Conservation (phyloP, 2,797 vertebrate species). For the Erpetoichthys calabaricus region DNA sequence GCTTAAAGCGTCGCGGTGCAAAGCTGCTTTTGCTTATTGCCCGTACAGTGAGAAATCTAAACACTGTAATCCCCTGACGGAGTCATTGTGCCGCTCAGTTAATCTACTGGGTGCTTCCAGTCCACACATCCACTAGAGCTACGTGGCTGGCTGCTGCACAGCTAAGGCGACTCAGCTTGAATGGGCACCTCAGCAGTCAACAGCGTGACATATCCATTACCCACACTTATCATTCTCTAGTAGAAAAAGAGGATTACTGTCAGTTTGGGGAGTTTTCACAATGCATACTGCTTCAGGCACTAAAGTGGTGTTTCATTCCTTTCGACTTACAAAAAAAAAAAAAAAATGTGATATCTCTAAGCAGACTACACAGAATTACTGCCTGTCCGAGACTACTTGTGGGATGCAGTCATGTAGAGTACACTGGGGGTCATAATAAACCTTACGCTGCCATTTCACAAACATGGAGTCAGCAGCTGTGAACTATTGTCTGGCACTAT, state of each 20-base stretch:
- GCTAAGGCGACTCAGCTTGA: constrained; percentile 27
- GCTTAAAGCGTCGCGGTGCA: too few species aligned
- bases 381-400: neutral
- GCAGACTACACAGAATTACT: neutral
- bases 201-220: constrained; percentile 43
- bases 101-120: constrained; percentile 54
- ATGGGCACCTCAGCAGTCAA: constrained; percentile 24
- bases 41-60: too few species aligned
- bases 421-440: neutral
- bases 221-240: constrained; percentile 46
- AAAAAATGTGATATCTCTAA: constrained; percentile 12
- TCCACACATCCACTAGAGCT: constrained; percentile 45
- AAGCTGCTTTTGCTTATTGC: too few species aligned
- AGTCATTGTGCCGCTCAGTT: constrained; percentile 48
- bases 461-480: too few species aligned
- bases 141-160: constrained; percentile 33
- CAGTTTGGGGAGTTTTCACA: constrained; percentile 44
- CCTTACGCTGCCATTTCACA: neutral
- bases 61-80: constrained; percentile 15
- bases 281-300: constrained; percentile 31
- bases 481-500: too few species aligned
- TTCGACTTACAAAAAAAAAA: constrained; percentile 27
- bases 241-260: constrained; percentile 56
- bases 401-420: neutral
- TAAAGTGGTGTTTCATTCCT: constrained; percentile 34